Evolutionary conservation across 1,140 invertebrate genomes (phyloP).

Genomic region (Aphaenogaster floridana): DNA sequence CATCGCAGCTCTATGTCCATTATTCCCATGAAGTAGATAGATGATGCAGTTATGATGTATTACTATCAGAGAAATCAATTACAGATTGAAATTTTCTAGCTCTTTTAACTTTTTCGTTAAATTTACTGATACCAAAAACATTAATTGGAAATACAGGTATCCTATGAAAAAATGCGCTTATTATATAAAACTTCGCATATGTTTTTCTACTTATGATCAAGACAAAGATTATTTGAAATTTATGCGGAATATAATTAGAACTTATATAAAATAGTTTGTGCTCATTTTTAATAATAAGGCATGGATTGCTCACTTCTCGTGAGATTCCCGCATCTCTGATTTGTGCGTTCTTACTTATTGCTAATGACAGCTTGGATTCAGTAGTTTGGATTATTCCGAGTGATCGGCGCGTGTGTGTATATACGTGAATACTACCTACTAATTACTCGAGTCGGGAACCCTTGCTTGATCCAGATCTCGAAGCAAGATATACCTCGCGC

Average conservation of each 20-base stretch:
- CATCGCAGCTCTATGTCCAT: not conserved
- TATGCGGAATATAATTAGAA: not conserved
- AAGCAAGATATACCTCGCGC: slow-evolving; percentile 62
- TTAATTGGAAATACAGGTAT: not conserved
- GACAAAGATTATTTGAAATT: not conserved
- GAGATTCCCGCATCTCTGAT: not conserved
- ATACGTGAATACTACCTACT: slow-evolving; percentile 58
- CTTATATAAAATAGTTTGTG: not conserved
- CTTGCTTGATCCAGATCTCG: slow-evolving; percentile 62
- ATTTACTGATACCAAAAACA: not conserved
- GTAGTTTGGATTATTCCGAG: slow-evolving; percentile 37
- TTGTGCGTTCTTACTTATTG: slow-evolving; percentile 8
- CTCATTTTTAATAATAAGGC: not conserved
- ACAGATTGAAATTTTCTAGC: not conserved
- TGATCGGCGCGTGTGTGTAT: not conserved
- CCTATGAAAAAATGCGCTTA: not conserved
- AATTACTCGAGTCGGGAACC: slow-evolving; percentile 65
- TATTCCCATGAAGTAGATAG: not conserved
- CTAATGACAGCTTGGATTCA: not conserved
- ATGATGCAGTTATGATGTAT: not conserved
- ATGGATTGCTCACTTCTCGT: not conserved
- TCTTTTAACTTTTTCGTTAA: not conserved
- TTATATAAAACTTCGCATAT: not conserved
- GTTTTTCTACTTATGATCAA: not conserved
- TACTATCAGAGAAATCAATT: slow-evolving; percentile 10